Base-by-base conservation (phyloP, 2,888 invertebrate genomes). In the Acleris laterana region DNA sequence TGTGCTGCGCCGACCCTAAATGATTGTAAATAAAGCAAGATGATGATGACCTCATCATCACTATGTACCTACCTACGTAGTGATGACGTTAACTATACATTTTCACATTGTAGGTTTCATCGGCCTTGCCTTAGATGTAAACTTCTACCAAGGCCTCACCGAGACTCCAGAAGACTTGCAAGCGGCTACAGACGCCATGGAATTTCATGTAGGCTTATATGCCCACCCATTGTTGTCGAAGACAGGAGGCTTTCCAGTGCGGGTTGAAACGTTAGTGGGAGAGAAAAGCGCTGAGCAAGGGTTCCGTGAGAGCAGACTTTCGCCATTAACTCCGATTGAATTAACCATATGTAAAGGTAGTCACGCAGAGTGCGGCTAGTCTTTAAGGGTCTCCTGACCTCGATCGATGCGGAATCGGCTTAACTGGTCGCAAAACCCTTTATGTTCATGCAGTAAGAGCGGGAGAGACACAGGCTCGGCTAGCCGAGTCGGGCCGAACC, bases 241-340 rank as follows among this genome's bases (percentile, higher is more conserved):
- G 0, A 73, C 82, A 13, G 94, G 94, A 0, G 93, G 93, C 42
- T 94, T 93, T 70, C 94, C 94, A 0, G 75, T 85, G 3, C 76
- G 89, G 3, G 85, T 93, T 63, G 85, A 89, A 56, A 72, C 84
- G 44, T 74, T 84, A 6, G 81, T 94, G 1, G 89, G 82, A 1
- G 77, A 82, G 50, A 93, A 87, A 67, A 94, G 94, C 70, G 74
- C 73, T 3, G 76, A 83, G 51, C 93, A 94, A 78, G 93, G 93
- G 0, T 92, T 82, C 63, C 63, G 74, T 0, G 77, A 77, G 62
- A 93, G 93, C 22, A 81, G 94, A 58, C 77, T 94, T 11, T 94
- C 94, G 3, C 77, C 79, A 42, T 88, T 94, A 52, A 87, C 88
- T 1, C 64, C 76, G 3, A 83, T 88, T 59, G 93, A 94, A 81